Base-by-base conservation (phyloP, 2,113 vertebrate species). In the Microcebus jonahi region DNA sequence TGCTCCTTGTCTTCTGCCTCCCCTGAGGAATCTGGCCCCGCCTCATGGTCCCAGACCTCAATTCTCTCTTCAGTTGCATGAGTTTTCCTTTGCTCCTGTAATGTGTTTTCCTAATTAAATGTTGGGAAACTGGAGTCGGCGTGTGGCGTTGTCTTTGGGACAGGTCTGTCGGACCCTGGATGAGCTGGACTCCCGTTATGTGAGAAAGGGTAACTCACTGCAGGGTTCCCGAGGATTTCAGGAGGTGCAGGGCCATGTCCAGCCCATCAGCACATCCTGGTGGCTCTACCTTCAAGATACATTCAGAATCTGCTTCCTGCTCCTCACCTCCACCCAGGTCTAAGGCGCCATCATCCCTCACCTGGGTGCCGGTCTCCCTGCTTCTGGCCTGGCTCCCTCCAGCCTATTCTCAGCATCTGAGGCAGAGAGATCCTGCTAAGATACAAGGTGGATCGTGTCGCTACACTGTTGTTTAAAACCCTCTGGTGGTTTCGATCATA, bases 61-160 rank as follows among this genome's bases (percentile, higher is more conserved):
- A 1, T 29, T 36, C 12, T 57, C 53, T 92, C n/a, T 92, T 88
- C 71, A 42, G 84, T 96, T 95, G 94, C 96, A 96, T 96, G 95
- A 96, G 20, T 76, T 94, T 93, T 81, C 71, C 81, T 91, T 92
- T 57, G 59, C 81, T 55, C 50, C 0, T 75, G 67, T 80, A 36
- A 23, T 76, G 59, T 61, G 80, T 53, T 96, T 80, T 92, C 90
- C 94, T 94, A 84, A 96, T 94, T 97, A 97, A 97, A 97, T 79
- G 93, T 80, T 83, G 76, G 85, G 89, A 91, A 90, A 77, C 80
- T 6, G 36, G 80, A 93, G 36, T 50, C 70, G 0, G 8, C 8
- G 23, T 83, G 71, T 53, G 83, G 23, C 65, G 85, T 81, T 93
- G 34, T 84, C 53, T 61, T 50, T 70, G 67, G 83, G 71, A 34